Percentiles rank a stretch among this genome's conserved stretches.
These are phyloP conservation scores for Python bivittatus DNA, from an alignment of 2,113 vertebrate genomes.

Conservation along the genomic window DNA sequence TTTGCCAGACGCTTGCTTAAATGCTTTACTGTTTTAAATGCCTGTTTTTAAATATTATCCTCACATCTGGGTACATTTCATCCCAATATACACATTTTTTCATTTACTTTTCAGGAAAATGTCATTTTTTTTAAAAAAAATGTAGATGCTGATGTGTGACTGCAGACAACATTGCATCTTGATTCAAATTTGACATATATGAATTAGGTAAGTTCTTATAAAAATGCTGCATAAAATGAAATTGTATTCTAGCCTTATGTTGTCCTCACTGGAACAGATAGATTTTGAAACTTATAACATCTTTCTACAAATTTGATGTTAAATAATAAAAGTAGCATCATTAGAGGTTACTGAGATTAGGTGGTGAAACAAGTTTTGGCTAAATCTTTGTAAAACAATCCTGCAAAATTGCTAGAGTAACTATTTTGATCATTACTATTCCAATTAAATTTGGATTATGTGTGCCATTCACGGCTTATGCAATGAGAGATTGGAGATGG, in stretches of 20 bases:
- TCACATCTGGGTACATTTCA: neutral
- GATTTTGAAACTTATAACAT: neutral
- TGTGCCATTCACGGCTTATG: neutral
- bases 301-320: neutral
- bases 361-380: neutral
- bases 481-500: neutral
- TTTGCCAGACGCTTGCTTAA: neutral
- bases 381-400: neutral
- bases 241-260: neutral
- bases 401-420: neutral
- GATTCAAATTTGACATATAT: neutral
- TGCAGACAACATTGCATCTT: neutral
- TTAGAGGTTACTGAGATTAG: neutral
- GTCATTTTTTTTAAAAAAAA: neutral
- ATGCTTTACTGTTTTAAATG: neutral
- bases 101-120: neutral
- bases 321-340: neutral
- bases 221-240: neutral
- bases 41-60: neutral
- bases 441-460: neutral
- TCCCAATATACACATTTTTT: neutral
- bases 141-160: neutral
- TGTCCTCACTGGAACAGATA: neutral
- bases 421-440: neutral
- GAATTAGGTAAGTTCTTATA: neutral